phyloP scores from a whole-genome alignment of 2,888 invertebrate genomes.

The Oscheius sp. region DNA sequence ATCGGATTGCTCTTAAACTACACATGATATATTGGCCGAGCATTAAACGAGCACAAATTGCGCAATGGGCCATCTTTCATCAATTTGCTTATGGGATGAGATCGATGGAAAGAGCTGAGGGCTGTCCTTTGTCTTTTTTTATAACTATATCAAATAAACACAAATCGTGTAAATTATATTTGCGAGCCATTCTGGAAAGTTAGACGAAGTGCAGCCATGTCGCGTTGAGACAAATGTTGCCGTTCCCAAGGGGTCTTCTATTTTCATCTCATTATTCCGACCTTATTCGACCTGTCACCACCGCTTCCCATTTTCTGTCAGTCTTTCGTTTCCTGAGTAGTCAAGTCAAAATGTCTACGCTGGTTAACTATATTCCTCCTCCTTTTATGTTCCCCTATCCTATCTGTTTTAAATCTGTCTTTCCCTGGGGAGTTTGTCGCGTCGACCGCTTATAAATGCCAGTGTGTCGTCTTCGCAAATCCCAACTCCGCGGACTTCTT shows the following conservation, averaged over 20 bases:
- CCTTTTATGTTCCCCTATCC: background rate
- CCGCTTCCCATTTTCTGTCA: too few species aligned
- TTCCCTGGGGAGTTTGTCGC: constrained; percentile 27
- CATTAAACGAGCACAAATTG: constrained; percentile 19
- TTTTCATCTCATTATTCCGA: too few species aligned
- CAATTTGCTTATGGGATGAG: constrained; percentile 14
- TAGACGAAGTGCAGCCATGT: too few species aligned
- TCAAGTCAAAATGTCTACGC: background rate
- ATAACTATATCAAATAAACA: too few species aligned
- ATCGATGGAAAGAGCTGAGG: background rate
- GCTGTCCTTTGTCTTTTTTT: too few species aligned
- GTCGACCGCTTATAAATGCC: constrained; percentile 25
- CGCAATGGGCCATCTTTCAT: constrained; percentile 29
- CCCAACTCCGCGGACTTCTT: constrained; percentile 7
- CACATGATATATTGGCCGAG: constrained; percentile 11
- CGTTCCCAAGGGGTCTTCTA: too few species aligned
- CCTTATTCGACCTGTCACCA: too few species aligned
- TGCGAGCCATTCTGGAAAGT: too few species aligned
- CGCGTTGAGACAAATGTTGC: too few species aligned
- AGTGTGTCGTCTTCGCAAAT: constrained; percentile 21
- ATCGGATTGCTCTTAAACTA: constrained; percentile 13
- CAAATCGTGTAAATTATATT: too few species aligned
- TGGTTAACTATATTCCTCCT: constrained; percentile 6
- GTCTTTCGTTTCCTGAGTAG: too few species aligned
- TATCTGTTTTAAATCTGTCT: constrained; percentile 30